These are phyloP conservation scores for Hypena proboscidalis DNA, from an alignment of 2,888 invertebrate species.

Conservation along the genomic window DNA sequence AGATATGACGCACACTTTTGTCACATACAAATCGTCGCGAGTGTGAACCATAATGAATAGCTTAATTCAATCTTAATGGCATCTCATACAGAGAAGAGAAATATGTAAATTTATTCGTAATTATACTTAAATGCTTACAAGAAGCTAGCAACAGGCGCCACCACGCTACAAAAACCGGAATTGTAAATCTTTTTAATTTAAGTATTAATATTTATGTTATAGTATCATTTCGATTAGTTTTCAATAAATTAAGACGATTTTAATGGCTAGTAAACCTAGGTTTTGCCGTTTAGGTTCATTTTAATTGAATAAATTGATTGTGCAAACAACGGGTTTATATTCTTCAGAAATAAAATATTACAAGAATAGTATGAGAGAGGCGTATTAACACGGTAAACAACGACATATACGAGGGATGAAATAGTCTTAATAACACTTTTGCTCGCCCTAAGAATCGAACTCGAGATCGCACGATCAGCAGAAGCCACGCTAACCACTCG, in stretches of 20 bases:
- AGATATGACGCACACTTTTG: background rate
- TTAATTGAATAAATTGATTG: no score
- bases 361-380: no score
- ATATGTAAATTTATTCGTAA: constrained; percentile 45
- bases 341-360: no score
- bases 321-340: no score
- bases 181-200: constrained; percentile 41
- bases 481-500: no score
- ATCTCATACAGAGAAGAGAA: constrained; percentile 22
- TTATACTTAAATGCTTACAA: constrained; percentile 30
- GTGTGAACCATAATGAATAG: constrained; percentile 28
- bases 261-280: no score
- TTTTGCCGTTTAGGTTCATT: no score
- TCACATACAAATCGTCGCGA: constrained; percentile 7
- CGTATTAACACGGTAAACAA: no score
- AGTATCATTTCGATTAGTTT: constrained; percentile 14
- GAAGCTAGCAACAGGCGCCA: constrained; percentile 42
- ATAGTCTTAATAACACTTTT: no score
- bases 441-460: no score
- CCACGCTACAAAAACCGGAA: constrained; percentile 27
- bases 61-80: constrained; percentile 34
- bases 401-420: no score
- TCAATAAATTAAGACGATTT: background rate
- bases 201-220: constrained; percentile 36
- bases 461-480: no score